Evolutionary conservation across 92 coral and sea anemone species (phyloP), one percentile per base, ranked within the genome.

Genomic region (Bergia puertoricense): DNA sequence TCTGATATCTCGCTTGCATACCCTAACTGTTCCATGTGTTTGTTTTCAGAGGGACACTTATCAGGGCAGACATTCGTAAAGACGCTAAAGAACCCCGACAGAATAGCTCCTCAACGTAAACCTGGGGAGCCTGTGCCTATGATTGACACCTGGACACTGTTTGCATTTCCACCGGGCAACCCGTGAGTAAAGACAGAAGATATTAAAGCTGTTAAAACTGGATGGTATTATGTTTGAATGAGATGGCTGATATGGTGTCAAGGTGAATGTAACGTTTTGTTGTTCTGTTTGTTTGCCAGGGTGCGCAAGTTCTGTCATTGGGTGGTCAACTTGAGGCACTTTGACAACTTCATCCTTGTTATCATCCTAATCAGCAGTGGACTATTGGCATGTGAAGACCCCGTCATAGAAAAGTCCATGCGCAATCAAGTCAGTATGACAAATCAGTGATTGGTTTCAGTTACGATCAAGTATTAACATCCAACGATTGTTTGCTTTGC

Each of bases 91-190:
- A 95, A 97, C 84, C 99, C 99, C 3, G 98, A 96, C 80, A 90
- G 95, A 57, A 95, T 97, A 59, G 93, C 94, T 36, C 96, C 92
- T 22, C 93, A 91, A 38, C 92, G 85, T 14, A 93, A 83, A 50
- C 96, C 96, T 11, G 98, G 98, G 22, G 98, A 94, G 20, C 88
- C 92, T 10, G 94, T 92, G 30, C 98, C 99, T 0, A 95, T 97
- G 45, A 97, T 97, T 66, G 89, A 97, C 82, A 97, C 99, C 0
- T 95, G 98, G 95, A 93, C 99, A 15, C 86, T 97, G 54, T 97
- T 97, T 85, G 88, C 96, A 84, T 97, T 97, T 82, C 96, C 98
- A 11, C 98, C 99, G 0, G 98, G 97, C 69, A 97, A 97, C 90
- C 99, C 98, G 99, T 97, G 86, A 91, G 99, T 97, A 86, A 41